These are phyloP conservation scores for Parasteatoda tepidariorum DNA, from an alignment of 1,140 invertebrate species.

Conservation along the genomic window DNA sequence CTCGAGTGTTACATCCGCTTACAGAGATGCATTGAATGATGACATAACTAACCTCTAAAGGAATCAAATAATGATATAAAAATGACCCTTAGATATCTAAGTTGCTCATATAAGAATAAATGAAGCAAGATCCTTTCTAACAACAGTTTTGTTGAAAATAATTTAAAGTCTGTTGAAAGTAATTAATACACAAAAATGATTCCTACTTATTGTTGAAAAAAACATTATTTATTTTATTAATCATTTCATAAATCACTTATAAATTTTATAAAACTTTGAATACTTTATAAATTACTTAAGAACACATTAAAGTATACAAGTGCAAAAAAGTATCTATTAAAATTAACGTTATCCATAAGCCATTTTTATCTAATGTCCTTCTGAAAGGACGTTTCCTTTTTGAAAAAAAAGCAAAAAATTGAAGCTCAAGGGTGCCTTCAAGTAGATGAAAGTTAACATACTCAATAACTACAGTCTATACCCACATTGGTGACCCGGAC, in stretches of 20 bases:
- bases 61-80: constrained; percentile 50
- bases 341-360: no score
- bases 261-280: neutral
- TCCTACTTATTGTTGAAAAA: neutral
- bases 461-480: no score
- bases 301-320: no score
- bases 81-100: constrained; percentile 50
- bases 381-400: no score
- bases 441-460: no score
- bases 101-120: constrained; percentile 36
- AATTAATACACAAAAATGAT: neutral
- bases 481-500: no score
- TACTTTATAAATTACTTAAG: no score
- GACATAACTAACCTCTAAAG: constrained; percentile 53
- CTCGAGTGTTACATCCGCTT: constrained; percentile 58
- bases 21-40: constrained; percentile 53
- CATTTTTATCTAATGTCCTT: no score
- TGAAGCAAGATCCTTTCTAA: constrained; percentile 11
- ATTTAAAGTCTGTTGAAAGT: no score
- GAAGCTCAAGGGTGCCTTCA: no score
- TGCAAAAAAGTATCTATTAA: no score
- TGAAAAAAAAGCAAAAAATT: no score
- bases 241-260: neutral
- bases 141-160: neutral
- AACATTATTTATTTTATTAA: neutral